Evolutionary conservation across 2,888 invertebrate genomes (phyloP), one percentile per base, ranked within the genome.

Genomic region (Pegoplata infirma): DNA sequence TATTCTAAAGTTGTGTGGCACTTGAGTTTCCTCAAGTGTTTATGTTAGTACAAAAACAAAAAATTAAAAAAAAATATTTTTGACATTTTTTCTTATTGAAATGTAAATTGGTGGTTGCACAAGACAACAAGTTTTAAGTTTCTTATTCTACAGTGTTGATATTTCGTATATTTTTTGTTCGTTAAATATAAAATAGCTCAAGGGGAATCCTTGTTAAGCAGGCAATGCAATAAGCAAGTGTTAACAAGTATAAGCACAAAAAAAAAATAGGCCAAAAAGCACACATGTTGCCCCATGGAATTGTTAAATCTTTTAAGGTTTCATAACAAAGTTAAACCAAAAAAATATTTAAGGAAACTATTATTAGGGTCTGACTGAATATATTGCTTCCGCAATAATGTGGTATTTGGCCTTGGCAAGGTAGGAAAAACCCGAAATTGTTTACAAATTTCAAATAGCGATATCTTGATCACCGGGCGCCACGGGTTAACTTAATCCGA

Each of bases 131-230:
- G 49, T 75, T 63, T 75, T 68, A 75, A 68, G 61, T 75, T 75
- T 75, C 55, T 36, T 28, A 3, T 17, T 28, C 0, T 67, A 8
- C 61, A 61, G 66, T 64, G 69, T 72, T 67, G 8, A 56, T 72
- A 32, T 32, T 63, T 25, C 49, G 49, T 32, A n/a, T 36, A 10
- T n/a, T 12, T 61, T 25, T 47, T 49, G 55, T 67, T 58, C 40
- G 66, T 72, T 61, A 72, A 77, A 72, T 72, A 72, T 77, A 72
- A 67, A 73, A 77, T 53, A 73, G 73, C 77, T 67, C 32, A 28
- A 40, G 73, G 68, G 32, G 36, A 56, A 23, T 56, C 61, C 61
- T 67, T 77, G 25, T 40, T 49, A 51, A 56, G 49, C 21, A 61
- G 51, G 55, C 67, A 56, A 61, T 58, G 55, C 67, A 56, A 55